Base-by-base conservation (phyloP, 2,888 invertebrate genomes). In the Heliconius sara region DNA sequence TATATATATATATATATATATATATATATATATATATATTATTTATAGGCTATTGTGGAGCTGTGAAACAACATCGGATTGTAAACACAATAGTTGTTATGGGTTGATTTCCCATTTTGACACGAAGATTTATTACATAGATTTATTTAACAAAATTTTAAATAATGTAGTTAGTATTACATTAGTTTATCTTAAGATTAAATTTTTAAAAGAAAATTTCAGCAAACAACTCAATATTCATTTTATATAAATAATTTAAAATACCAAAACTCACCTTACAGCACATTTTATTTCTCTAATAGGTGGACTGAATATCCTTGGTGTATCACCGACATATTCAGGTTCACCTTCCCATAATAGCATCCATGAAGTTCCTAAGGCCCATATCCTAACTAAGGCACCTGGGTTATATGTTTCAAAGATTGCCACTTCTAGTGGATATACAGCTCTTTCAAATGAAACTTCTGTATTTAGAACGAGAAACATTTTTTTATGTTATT, bases 321-420 rank as follows among this genome's bases (percentile, higher is more conserved):
- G 96, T 27, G 91, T 94, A 76, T 96, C 96, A 4, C 95, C 95
- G 68, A 96, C 95, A 82, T 93, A 91, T 86, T 96, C 96, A 0
- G 97, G 97, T 75, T 95, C 93, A 10, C 97, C 97, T 89, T 97
- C 97, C 98, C 98, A 98, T 57, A 98, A 91, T 74, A 97, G 94
- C 71, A 96, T 90, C 98, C 98, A 98, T 27, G 92, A 90, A 0
- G 86, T 86, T 0, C 93, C 92, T 77, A 92, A 89, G 0, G 97
- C 98, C 97, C 97, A 98, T 81, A 98, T 97, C 82, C 97, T 96
- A 27, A 98, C 96, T 60, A 98, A 95, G 4, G 97, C 97, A 39
- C 98, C 98, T 0, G 98, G 98, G 90, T 98, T 98, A 86, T 97
- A 98, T 0, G 98, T 98, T 93, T 98, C 98, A 89, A 97, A 98